These are phyloP conservation scores for Brenthis hecate DNA, from an alignment of 2,888 invertebrate species.

Conservation along the genomic window DNA sequence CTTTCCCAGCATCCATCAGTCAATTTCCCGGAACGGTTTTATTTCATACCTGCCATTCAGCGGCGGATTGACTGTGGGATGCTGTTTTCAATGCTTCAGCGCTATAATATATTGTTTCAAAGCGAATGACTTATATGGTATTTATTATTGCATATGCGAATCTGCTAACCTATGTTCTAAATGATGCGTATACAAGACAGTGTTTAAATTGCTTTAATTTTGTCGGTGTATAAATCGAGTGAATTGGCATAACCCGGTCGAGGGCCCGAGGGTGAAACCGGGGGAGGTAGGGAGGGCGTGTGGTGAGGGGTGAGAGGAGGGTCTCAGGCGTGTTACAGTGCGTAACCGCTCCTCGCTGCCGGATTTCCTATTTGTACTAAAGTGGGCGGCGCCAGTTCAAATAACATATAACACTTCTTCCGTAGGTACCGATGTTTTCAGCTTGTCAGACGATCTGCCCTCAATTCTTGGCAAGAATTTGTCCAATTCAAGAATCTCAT, in stretches of 20 bases:
- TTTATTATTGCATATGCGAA: slow-evolving; percentile 21
- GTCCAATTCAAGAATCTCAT: slow-evolving; percentile 68
- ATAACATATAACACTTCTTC: slow-evolving; percentile 78
- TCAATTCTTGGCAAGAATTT: slow-evolving; percentile 80
- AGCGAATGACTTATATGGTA: slow-evolving; percentile 16
- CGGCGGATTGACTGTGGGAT: slow-evolving; percentile 58
- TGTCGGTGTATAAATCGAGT: slow-evolving; percentile 79
- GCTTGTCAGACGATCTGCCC: slow-evolving; percentile 79
- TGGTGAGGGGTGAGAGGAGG: slow-evolving; percentile 54
- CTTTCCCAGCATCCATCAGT: slow-evolving; percentile 56
- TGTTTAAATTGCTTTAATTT: slow-evolving; percentile 78
- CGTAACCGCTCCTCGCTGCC: slow-evolving; percentile 81
- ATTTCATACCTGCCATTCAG: slow-evolving; percentile 39
- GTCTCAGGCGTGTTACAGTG: slow-evolving; percentile 80
- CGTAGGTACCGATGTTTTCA: slow-evolving; percentile 71
- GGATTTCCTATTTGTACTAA: slow-evolving; percentile 82
- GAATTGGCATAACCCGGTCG: slow-evolving; percentile 74
- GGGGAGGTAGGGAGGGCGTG: slow-evolving; percentile 52
- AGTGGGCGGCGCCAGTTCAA: slow-evolving; percentile 78
- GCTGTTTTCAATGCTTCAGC: slow-evolving; percentile 50
- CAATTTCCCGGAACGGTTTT: slow-evolving; percentile 45
- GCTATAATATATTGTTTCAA: slow-evolving; percentile 9
- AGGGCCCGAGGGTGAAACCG: slow-evolving; percentile 69
- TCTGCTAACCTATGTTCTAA: slow-evolving; percentile 45
- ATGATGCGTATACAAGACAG: slow-evolving; percentile 57